These are phyloP conservation scores for Zingel zingel DNA, from an alignment of 2,113 vertebrate genomes.

Conservation along the genomic window DNA sequence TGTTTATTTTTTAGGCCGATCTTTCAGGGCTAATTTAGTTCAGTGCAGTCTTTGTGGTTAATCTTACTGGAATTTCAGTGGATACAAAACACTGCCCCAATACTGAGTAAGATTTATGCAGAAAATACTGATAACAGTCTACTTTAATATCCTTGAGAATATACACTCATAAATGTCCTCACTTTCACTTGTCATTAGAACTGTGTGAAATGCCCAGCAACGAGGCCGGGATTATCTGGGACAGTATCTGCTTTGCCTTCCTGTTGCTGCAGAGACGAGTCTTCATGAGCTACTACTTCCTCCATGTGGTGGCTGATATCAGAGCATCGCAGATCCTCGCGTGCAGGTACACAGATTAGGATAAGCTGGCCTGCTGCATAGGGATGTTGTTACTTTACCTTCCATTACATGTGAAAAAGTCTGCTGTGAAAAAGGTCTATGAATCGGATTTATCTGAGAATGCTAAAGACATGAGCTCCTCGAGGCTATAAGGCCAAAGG, in stretches of 20 bases:
- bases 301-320: conserved; percentile 98
- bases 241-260: conserved; percentile 99
- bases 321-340: conserved; percentile 97
- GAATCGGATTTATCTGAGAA: not conserved
- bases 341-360: conserved; percentile 88
- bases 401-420: not conserved
- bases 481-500: not conserved
- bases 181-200: conserved; percentile 38
- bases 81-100: not conserved
- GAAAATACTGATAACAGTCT: not conserved
- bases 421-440: not conserved
- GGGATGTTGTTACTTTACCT: not conserved
- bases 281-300: conserved; percentile 99
- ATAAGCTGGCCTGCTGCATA: not conserved
- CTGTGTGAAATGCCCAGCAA: conserved; percentile 90
- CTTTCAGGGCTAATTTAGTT: not conserved
- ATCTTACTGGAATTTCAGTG: not conserved
- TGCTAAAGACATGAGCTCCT: no score
- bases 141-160: not conserved
- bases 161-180: not conserved
- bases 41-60: not conserved
- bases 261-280: conserved; percentile 96
- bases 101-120: not conserved
- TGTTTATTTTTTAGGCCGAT: not conserved
- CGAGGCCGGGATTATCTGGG: conserved; percentile 99